Percentiles rank a stretch among this genome's conserved stretches.
phyloP scores from a whole-genome alignment of 2,797 vertebrate genomes.

The Luscinia luscinia region DNA sequence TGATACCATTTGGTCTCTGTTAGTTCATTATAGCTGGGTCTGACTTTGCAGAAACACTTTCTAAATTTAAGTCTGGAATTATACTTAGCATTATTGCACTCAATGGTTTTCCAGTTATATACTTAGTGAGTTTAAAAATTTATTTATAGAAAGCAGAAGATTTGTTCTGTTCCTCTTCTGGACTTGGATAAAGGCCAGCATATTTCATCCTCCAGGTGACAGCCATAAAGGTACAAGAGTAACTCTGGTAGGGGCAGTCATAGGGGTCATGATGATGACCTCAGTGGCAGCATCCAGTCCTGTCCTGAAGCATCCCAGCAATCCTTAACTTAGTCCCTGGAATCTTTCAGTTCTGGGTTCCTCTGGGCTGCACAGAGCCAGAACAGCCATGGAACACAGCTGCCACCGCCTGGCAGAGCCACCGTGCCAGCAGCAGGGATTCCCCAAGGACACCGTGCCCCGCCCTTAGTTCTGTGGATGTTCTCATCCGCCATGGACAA shows the following conservation, averaged over 20 bases:
- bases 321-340: not conserved
- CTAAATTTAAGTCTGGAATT: not conserved
- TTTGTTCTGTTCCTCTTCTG: not conserved
- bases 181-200: not conserved
- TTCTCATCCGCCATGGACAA: not conserved
- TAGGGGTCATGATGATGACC: not conserved
- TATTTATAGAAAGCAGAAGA: not conserved
- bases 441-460: not conserved
- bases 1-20: not conserved
- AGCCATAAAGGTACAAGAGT: not conserved
- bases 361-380: not conserved
- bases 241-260: not conserved
- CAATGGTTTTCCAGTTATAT: not conserved
- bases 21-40: not conserved
- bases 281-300: not conserved
- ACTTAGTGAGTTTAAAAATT: not conserved
- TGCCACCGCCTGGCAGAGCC: not conserved
- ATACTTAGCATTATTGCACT: not conserved
- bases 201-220: not conserved
- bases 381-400: not conserved
- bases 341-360: not conserved
- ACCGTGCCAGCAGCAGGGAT: not conserved
- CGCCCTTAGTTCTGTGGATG: rapidly evolving
- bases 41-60: not conserved
- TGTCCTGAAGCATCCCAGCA: not conserved